These are phyloP conservation scores for Ecliptopera silaceata DNA, from an alignment of 2,888 invertebrate genomes.

Conservation along the genomic window DNA sequence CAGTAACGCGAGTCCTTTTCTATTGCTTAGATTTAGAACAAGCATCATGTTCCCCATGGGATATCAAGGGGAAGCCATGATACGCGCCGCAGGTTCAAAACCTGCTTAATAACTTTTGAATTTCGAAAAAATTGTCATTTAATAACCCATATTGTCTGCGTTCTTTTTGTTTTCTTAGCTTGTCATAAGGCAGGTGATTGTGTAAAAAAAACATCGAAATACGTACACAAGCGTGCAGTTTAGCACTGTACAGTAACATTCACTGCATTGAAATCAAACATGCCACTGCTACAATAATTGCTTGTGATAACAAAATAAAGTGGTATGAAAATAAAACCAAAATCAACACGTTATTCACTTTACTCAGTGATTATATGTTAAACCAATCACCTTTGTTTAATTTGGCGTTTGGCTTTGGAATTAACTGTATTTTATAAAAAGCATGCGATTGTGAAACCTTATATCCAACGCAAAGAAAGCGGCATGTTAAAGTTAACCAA, in stretches of 20 bases:
- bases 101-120: no score
- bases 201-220: conserved; percentile 17
- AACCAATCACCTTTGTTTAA: conserved; percentile 52
- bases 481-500: conserved; percentile 13
- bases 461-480: conserved; percentile 3
- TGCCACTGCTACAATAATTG: conserved; percentile 55
- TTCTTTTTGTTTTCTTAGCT: conserved; percentile 1
- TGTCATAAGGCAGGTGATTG: conserved; percentile 3
- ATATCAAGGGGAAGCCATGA: no score
- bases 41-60: no score
- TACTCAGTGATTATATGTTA: conserved; percentile 55
- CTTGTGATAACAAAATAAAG: conserved; percentile 47
- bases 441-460: conserved; percentile 27
- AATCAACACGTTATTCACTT: conserved; percentile 43
- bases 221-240: conserved; percentile 42
- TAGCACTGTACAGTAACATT: conserved; percentile 46
- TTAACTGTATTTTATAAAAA: conserved; percentile 37
- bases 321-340: conserved; percentile 48
- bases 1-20: no score
- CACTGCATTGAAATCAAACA: conserved; percentile 69
- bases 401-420: conserved; percentile 31
- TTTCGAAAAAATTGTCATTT: no score
- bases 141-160: not conserved
- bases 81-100: no score
- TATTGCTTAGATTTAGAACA: no score